These are phyloP conservation scores for Nipponia nippon DNA, from an alignment of 2,113 vertebrate genomes.

Conservation along the genomic window DNA sequence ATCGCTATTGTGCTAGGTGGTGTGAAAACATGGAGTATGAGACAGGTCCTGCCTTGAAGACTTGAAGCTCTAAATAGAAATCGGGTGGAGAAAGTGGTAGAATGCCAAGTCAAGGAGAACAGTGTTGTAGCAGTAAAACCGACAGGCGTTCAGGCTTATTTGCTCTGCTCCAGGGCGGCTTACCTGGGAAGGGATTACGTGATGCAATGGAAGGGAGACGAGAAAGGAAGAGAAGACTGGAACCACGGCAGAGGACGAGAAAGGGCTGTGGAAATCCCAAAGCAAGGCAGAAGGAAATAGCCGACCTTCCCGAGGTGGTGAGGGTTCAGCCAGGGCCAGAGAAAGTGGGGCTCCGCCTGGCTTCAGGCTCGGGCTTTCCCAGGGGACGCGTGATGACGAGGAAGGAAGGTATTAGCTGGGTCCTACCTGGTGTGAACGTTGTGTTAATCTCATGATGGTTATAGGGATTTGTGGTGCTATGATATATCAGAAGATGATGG, in stretches of 20 bases:
- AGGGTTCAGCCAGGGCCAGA: background rate
- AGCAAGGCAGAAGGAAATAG: background rate
- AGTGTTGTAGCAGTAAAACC: background rate
- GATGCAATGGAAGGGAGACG: background rate
- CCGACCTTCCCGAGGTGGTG: background rate
- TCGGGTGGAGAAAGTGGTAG: too few species aligned
- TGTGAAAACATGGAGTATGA: accelerated
- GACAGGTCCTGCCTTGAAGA: background rate
- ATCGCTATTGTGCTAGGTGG: background rate
- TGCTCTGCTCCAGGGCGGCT: background rate
- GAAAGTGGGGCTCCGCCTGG: too few species aligned
- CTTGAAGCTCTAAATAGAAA: background rate
- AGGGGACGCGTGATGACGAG: background rate
- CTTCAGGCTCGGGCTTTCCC: background rate
- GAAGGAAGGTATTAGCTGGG: background rate
- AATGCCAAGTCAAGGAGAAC: background rate
- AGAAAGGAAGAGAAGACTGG: background rate
- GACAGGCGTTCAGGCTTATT: accelerated
- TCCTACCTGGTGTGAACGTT: background rate
- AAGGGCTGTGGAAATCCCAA: background rate
- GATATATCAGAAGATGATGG: background rate
- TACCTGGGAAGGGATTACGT: background rate
- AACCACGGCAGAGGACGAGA: background rate
- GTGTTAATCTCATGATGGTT: background rate
- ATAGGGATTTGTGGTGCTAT: background rate